Evolutionary conservation across 1,140 invertebrate genomes (phyloP).

Genomic region (Harpegnathos saltator): DNA sequence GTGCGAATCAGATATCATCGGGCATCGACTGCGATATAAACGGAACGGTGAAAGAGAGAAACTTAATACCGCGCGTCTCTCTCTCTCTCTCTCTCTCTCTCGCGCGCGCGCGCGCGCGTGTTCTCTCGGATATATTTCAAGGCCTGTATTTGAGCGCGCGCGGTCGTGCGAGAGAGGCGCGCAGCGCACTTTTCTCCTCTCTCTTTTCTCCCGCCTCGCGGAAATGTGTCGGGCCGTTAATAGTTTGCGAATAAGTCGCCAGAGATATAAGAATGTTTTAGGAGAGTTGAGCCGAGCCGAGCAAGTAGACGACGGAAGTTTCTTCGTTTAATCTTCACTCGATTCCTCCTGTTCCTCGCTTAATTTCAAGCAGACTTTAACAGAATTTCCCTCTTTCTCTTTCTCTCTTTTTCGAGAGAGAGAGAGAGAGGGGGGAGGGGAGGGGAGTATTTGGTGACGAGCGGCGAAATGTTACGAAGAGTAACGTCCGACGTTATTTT

Average conservation of each 20-base stretch:
- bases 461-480: not conserved
- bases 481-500: too few relatives aligned
- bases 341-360: too few relatives aligned
- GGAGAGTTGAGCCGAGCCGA: not conserved
- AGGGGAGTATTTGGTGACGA: not conserved
- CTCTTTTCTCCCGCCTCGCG: too few relatives aligned
- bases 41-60: not conserved
- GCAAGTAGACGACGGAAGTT: not conserved
- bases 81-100: not conserved
- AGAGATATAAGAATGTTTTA: not conserved
- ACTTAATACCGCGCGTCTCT: not conserved
- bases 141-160: too few relatives aligned
- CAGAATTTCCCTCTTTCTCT: too few relatives aligned
- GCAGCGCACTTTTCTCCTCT: not conserved
- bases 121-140: not conserved
- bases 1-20: conserved; percentile 31
- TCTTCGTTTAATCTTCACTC: conserved; percentile 5
- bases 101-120: not conserved
- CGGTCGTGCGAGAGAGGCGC: not conserved
- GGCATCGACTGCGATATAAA: conserved; percentile 4
- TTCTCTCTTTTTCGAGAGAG: too few relatives aligned
- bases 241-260: not conserved
- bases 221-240: not conserved
- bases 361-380: not conserved
- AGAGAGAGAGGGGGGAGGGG: too few relatives aligned